These are phyloP conservation scores for Neomonachus schauinslandi DNA, from an alignment of 2,113 vertebrate species.

Conservation along the genomic window DNA sequence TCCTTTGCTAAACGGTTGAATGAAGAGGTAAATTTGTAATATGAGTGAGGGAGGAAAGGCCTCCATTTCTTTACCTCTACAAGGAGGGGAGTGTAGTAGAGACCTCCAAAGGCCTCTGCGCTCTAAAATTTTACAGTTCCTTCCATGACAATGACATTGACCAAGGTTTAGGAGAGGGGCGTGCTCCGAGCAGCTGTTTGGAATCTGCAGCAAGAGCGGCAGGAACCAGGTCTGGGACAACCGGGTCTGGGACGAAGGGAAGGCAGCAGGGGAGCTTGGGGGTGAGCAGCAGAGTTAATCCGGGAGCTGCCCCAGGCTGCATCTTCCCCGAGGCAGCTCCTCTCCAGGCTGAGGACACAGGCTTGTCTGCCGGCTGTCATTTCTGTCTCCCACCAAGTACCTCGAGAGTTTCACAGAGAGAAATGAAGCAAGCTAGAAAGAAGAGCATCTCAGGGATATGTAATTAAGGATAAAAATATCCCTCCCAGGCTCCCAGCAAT, in stretches of 20 bases:
- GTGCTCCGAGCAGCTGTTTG: background rate
- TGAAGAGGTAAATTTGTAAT: background rate
- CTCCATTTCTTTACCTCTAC: background rate
- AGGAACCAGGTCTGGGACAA: rapidly evolving
- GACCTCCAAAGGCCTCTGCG: background rate
- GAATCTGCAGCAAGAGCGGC: background rate
- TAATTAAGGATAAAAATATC: constrained; percentile 37
- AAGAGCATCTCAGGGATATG: background rate
- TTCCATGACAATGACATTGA: background rate
- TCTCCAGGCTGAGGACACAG: background rate
- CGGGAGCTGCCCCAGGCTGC: background rate
- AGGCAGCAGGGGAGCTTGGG: background rate
- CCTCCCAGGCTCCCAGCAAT: background rate
- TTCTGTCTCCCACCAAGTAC: background rate
- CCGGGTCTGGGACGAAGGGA: background rate
- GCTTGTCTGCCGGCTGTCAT: constrained; percentile 36
- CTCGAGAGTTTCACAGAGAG: background rate
- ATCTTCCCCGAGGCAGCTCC: background rate
- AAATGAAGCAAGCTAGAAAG: background rate
- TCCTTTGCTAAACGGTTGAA: background rate
- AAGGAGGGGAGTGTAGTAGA: background rate
- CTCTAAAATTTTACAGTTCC: background rate
- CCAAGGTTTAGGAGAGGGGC: background rate
- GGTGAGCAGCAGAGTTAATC: background rate
- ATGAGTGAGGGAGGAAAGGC: background rate